Evolutionary conservation across 2,113 vertebrate species (phyloP), one percentile per base, ranked within the genome.

Genomic region (Pagrus major): DNA sequence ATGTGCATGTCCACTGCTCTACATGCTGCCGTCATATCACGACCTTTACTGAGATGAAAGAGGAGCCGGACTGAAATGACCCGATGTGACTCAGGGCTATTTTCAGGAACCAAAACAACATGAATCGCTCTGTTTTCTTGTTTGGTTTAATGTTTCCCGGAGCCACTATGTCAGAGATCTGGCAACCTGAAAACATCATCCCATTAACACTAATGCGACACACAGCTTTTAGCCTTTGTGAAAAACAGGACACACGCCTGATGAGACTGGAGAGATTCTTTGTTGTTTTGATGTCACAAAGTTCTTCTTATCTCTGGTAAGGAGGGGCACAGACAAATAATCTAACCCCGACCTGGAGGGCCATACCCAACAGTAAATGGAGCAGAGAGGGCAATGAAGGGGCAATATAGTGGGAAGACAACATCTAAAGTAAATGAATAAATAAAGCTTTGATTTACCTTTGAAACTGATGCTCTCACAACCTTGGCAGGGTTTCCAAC

Each of bases 1-100:
- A 5, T 8, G 44, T 12, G 72, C 15, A 2, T 35, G 35, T 35
- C 6, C 35, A 35, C 35, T 15, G 61, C 11, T 9, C 25, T 49
- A 35, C 12, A 5, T 18, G 42, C n/a, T 14, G 11, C 11, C 27
- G 23, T 54, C 73, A 63, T 59, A 64, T 86, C 80, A 78, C 68
- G 80, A 78, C 77, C 41, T 74, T 3, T 12, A 5, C 25, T 12
- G 15, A 31, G 63, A 60, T 33, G 23, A 54, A 35, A 75, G 46
- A 0, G 14, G 37, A 39, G 12, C 4, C 23, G 29, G 42, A 2
- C 20, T 7, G 16, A 54, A 25, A 71, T 67, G 58, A 61, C 51
- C 18, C n/a, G 9, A 8, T 5, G 29, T 0, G 16, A 35, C 63
- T 51, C 49, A 8, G 25, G 42, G 18, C 37, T 49, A 39, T 49